Evolutionary conservation across 2,797 vertebrate species (phyloP), one percentile per base, ranked within the genome.

Genomic region (Enteromius anoplus): DNA sequence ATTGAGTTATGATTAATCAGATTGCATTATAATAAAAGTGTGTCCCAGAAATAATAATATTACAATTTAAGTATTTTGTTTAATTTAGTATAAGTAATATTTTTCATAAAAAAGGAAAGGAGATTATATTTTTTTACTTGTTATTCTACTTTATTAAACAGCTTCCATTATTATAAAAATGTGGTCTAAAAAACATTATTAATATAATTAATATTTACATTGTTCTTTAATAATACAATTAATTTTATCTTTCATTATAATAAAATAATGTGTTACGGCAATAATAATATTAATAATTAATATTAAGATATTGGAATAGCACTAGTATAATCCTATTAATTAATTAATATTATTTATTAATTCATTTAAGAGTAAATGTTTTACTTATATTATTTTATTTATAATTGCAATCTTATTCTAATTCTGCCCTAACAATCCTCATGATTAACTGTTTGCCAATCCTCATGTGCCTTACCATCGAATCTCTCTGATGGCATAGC

Each of bases 401-500:
- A 51, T 58, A 4, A 9, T 58, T 23, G 53, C 21, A 58, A 23
- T 3, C 21, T 4, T 4, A n/a, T n/a, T 55, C n/a, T 11, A 58
- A 58, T 11, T 58, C n/a, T n/a, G 4, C 9, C 53, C n/a, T 2
- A 58, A n/a, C 9, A 58, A 58, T n/a, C n/a, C 1, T 53, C 51
- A 53, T 21, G 19, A 55, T 53, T 21, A 53, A 55, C 53, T 21
- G 47, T 55, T 55, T 26, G 23, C 5, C 12, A 3, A 29, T 7
- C 6, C 17, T 29, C 58, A 15, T 17, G n/a, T 0, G 17, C 12
- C 93, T 95, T 91, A 97, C 97, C 94, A 83, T 99, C 97, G 79
- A 99, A 99, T 68, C 98, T 93, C 89, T 99, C 97, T 0, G 98
- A 99, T 53, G 98, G 97, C 62, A 93, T 85, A 17, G 97, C 98